Base-by-base conservation (phyloP, 2,888 invertebrate genomes). In the Aromia moschata region DNA sequence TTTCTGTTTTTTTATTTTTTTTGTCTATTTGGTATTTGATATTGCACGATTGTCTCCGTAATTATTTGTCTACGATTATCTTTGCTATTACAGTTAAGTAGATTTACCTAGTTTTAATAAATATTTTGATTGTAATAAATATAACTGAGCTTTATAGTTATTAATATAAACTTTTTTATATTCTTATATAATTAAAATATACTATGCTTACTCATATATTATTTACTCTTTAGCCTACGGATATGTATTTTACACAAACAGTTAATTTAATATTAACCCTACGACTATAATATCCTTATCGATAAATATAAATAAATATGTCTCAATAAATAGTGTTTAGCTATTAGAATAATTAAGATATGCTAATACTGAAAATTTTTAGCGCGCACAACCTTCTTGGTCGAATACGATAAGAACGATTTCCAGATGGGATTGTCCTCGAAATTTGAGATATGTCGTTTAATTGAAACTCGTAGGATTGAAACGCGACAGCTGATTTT, bases 391-490 rank as follows among this genome's bases (percentile, higher is more conserved):
- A 71, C 69, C 69, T 62, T 60, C 47, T 59, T 58, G 60, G 47
- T 61, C 52, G 52, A 36, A 14, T 51, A 41, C 14, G 43, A 36
- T 31, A 40, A 51, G 43, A 62, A 56, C 46, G 49, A 49, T 49
- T n/a, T 49, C 25, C 37, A 38, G 20, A 25, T 49, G 54, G 60
- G 68, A 68, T 66, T 69, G 69, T 70, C 69, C 62, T 51, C 41
- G 61, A 65, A 54, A 60, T 45, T 54, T 47, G 54, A 67, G 70
- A 70, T 70, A 69, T 72, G 70, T 72, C 60, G 57, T 70, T 52
- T 75, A 78, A 78, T 78, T 78, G 78, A 77, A 75, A 76, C 78
- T 73, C 69, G 77, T 77, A 78, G 78, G 78, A 76, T n/a, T n/a
- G n/a, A 73, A 64, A 60, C 59, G 53, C 40, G 38, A n/a, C 33